Evolutionary conservation across 2,888 invertebrate species (phyloP).

Genomic region (Petrolisthes manimaculis): DNA sequence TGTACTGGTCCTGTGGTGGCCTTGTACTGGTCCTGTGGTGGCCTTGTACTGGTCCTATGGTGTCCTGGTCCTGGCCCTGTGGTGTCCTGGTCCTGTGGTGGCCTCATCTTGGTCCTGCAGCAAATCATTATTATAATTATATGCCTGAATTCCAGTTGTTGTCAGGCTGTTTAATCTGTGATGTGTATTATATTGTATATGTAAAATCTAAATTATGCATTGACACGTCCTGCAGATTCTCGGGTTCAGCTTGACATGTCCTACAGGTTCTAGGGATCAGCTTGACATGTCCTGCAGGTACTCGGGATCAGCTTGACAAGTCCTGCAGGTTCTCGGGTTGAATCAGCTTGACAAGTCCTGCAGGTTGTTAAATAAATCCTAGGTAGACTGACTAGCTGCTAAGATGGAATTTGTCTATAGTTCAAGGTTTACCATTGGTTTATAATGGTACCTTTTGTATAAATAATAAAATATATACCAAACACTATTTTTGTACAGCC

Average conservation of each 20-base stretch:
- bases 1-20: too few species aligned
- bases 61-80: too few species aligned
- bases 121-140: neutral
- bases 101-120: too few species aligned
- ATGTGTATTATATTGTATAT: constrained; percentile 53
- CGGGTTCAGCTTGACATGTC: constrained; percentile 13
- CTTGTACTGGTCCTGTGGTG: too few species aligned
- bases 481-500: constrained; percentile 9
- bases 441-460: constrained; percentile 63
- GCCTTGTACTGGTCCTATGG: too few species aligned
- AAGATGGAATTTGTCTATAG: constrained; percentile 59
- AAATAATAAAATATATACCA: constrained; percentile 47
- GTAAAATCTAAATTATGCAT: constrained; percentile 56
- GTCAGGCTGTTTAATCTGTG: constrained; percentile 59
- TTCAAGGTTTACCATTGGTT: constrained; percentile 60
- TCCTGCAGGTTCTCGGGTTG: neutral
- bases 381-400: constrained; percentile 51
- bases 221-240: constrained; percentile 34
- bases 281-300: constrained; percentile 28
- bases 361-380: constrained; percentile 54
- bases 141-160: constrained; percentile 40
- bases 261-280: neutral
- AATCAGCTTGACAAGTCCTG: constrained; percentile 30
- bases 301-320: constrained; percentile 24
- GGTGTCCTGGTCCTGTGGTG: too few species aligned